Conservation (phyloP, 2,113 vertebrate species). For the Andinoacara biseriatus region DNA sequence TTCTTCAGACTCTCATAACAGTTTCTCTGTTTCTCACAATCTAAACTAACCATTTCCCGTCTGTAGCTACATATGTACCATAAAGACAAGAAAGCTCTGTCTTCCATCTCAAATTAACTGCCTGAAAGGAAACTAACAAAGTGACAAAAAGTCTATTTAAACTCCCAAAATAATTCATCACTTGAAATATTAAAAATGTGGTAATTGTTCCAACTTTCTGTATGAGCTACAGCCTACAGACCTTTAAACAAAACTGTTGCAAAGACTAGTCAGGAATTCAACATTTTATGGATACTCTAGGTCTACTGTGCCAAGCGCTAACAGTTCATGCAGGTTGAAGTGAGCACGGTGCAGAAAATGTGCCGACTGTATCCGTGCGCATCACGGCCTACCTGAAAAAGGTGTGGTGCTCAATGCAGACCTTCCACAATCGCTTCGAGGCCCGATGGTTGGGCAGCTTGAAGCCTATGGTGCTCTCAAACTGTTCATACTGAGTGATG, state of each 20-base stretch:
- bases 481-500: constrained; percentile 91
- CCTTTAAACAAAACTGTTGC: neutral
- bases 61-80: neutral
- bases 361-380: neutral
- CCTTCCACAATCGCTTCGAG: constrained; percentile 98
- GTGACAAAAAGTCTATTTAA: neutral
- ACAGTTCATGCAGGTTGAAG: constrained; percentile 45
- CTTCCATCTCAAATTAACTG: neutral
- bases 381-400: constrained; percentile 92
- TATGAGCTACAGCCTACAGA: neutral
- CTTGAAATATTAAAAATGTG: neutral
- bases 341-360: constrained; percentile 15
- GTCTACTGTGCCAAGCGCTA: neutral
- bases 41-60: neutral
- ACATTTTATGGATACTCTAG: neutral
- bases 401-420: constrained; percentile 99
- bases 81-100: neutral
- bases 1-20: neutral
- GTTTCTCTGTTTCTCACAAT: neutral
- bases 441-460: constrained; percentile 99
- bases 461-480: constrained; percentile 99
- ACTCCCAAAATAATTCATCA: neutral
- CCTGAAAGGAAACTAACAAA: neutral
- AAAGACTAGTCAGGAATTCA: neutral
- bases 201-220: neutral